These are phyloP conservation scores for Stegodyphus mimosarum DNA, from an alignment of 1,140 invertebrate species.

Conservation along the genomic window DNA sequence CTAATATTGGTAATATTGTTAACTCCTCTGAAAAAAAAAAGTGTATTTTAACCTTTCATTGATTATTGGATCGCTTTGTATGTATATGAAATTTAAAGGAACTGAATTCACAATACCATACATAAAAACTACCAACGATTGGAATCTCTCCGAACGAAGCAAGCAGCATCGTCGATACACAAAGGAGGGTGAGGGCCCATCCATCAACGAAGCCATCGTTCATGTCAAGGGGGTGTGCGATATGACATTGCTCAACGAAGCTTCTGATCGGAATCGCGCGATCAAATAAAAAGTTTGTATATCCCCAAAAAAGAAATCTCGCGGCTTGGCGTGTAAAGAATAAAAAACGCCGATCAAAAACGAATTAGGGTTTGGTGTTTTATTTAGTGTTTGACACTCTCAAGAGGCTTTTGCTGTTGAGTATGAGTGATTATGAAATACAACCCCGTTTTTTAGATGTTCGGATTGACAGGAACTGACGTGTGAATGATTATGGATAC, in stretches of 20 bases:
- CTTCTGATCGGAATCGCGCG: background rate
- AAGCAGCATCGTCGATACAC: background rate
- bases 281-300: too few relatives aligned
- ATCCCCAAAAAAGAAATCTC: too few relatives aligned
- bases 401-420: background rate
- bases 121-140: too few relatives aligned
- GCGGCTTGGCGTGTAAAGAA: background rate
- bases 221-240: conserved; percentile 3
- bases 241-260: conserved; percentile 19
- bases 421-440: background rate
- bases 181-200: background rate
- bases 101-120: too few relatives aligned
- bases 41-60: too few relatives aligned
- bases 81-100: too few relatives aligned
- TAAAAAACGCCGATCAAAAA: background rate
- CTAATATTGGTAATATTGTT: too few relatives aligned
- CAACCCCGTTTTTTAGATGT: too few relatives aligned
- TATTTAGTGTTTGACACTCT: conserved; percentile 30
- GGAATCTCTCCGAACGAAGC: background rate
- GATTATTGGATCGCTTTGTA: too few relatives aligned
- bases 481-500: too few relatives aligned
- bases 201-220: conserved; percentile 14
- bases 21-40: too few relatives aligned
- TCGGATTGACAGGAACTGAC: too few relatives aligned
- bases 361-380: conserved; percentile 1